Conservation (phyloP, 2,797 vertebrate genomes). For the Sarcoramphus papa region DNA sequence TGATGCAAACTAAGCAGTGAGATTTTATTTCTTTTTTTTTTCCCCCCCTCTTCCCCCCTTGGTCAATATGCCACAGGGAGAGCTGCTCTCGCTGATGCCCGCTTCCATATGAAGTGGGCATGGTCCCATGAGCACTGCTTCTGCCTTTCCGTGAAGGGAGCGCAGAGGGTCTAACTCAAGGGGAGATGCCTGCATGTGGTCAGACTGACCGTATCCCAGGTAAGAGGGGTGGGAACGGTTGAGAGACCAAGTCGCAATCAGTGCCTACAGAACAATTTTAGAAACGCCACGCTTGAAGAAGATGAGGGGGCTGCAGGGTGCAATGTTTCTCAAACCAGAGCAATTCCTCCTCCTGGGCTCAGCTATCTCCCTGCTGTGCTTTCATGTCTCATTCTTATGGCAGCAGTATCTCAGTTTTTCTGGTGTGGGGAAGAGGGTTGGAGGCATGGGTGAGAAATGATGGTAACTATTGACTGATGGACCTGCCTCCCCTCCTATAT, state of each 20-base stretch:
- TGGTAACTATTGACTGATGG: not conserved
- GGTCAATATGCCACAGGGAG: no score
- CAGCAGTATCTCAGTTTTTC: not conserved
- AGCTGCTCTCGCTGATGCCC: no score
- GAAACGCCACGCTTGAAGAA: not conserved
- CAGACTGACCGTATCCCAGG: not conserved
- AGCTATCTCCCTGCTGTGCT: not conserved
- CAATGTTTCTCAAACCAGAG: not conserved
- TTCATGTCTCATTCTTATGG: rapidly evolving
- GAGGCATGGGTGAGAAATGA: not conserved
- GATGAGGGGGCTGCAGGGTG: not conserved
- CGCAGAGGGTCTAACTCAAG: not conserved
- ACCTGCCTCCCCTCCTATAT: not conserved
- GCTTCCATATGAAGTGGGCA: not conserved
- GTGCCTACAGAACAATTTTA: not conserved
- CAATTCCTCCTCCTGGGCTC: not conserved
- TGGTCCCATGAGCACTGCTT: not conserved
- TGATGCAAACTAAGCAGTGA: not conserved
- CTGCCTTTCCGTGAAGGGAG: not conserved
- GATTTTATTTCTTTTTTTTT: not conserved
- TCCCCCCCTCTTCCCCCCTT: rapidly evolving
- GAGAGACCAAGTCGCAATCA: not conserved
- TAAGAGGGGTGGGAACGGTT: not conserved
- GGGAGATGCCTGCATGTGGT: not conserved
- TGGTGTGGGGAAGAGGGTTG: not conserved